Base-by-base conservation (phyloP, 2,113 vertebrate genomes). In the Aplodontia rufa region DNA sequence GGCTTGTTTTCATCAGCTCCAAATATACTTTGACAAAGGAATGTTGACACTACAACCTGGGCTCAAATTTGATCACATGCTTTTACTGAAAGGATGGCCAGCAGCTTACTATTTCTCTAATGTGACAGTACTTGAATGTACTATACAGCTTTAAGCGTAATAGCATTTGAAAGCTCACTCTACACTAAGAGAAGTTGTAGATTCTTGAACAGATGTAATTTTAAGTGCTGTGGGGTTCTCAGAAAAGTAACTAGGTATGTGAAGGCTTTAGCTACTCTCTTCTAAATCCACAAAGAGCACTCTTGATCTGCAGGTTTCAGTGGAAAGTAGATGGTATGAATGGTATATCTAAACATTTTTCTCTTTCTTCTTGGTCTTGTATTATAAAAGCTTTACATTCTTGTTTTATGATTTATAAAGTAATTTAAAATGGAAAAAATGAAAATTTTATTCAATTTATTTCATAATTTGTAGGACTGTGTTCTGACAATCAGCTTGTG, bases 41-140 rank as follows among this genome's bases (percentile, higher is more conserved):
- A 86, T 96, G 81, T 89, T 94, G 94, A 95, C 94, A 72, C 72
- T 92, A 64, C 79, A 96, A 93, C 90, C 78, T 45, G 90, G 92
- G 42, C 81, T 93, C 60, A 91, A 79, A 58, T 96, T 72, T 86
- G 92, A 93, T 94, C 92, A 90, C 81, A 72, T 88, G 93, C 78
- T 90, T 97, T 93, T 88, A 71, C 49, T 0, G 5, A 95, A 75
- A 69, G 37, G 8, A 26, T 87, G 14, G 60, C n/a, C 75, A 74
- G 62, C 17, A 64, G 40, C 42, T 14, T 60, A 84, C 89, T 49
- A 80, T 90, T 93, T 95, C 55, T 86, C 62, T 94, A 87, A 93
- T 87, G 92, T 71, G 75, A 92, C 55, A 58, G 80, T 45, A 64
- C 93, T 96, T 74, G 82, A 89, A 82, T 58, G 60, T 17, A 30